Base-by-base conservation (phyloP, 2,113 vertebrate species). In the Microtus ochrogaster region DNA sequence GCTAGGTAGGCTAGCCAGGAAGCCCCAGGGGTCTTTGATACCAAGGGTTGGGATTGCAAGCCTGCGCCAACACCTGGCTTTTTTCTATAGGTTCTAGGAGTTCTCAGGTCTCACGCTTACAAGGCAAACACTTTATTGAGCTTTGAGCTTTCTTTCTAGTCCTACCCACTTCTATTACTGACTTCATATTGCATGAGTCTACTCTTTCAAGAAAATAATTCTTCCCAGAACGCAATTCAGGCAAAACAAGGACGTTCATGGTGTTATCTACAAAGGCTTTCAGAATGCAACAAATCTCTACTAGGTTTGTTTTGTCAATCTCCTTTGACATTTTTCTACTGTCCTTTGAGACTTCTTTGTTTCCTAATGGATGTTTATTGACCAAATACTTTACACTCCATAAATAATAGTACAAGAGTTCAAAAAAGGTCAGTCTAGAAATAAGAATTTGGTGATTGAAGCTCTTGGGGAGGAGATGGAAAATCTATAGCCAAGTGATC, bases 331-430 rank as follows among this genome's bases (percentile, higher is more conserved):
- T 49, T 84, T 91, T n/a, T 47, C 41, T n/a, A 44, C 39, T 78
- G 24, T 22, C 44, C 22, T 77, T 65, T 39, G 92, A 89, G 52
- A 65, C 17, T 5, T 87, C 33, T 91, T 94, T 86, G n/a, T 78
- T 86, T 63, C 74, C 49, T 92, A 85, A 49, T 74, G 47, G 78
- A 44, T 28, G 78, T 92, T 94, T 94, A 78, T 73, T 94, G 65
- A 85, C 66, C 3, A 73, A 58, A 55, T 44, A 65, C 83, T 90
- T 89, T 13, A 79, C 14, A 17, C 5, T n/a, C 6, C 13, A 49
- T 49, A 63, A 39, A 90, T 47, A 9, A 72, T 33, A 79, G 11
- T 73, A 70, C 13, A 94, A 82, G 55, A 83, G n/a, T 63, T n/a
- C n/a, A 14, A 47, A 39, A 72, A 86, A 76, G 12, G 39, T 49